Evolutionary conservation across 2,113 vertebrate genomes (phyloP).

Genomic region (Pseudonaja textilis): DNA sequence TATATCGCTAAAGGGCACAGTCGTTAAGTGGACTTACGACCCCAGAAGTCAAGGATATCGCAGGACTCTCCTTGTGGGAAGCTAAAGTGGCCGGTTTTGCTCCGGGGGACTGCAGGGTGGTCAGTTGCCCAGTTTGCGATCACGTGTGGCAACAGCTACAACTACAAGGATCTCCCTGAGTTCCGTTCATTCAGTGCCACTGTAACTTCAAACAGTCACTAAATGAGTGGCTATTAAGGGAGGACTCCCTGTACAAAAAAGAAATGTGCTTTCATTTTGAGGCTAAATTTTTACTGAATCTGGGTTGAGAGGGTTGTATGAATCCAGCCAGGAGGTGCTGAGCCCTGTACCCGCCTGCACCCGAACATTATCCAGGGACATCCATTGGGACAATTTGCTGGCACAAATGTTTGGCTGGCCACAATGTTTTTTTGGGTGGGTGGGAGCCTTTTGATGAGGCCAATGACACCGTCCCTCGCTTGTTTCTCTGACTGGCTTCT

Average conservation of each 20-base stretch:
- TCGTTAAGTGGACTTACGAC: neutral
- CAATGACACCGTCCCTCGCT: neutral
- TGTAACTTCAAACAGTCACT: neutral
- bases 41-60: neutral
- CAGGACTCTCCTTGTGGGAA: neutral
- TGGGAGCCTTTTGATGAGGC: accelerated
- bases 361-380: neutral
- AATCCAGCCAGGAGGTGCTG: neutral
- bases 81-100: neutral
- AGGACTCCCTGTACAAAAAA: neutral
- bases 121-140: neutral
- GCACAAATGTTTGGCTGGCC: neutral
- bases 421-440: neutral
- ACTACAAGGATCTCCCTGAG: accelerated
- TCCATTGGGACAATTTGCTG: neutral
- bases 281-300: neutral
- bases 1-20: neutral
- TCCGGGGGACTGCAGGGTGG: neutral
- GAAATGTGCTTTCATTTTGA: neutral
- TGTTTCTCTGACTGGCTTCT: neutral
- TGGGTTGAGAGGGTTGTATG: neutral
- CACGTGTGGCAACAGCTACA: neutral
- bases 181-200: neutral
- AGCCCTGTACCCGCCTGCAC: neutral
- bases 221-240: neutral